phyloP scores from a whole-genome alignment of 2,113 vertebrate genomes.

The Notothenia coriiceps region DNA sequence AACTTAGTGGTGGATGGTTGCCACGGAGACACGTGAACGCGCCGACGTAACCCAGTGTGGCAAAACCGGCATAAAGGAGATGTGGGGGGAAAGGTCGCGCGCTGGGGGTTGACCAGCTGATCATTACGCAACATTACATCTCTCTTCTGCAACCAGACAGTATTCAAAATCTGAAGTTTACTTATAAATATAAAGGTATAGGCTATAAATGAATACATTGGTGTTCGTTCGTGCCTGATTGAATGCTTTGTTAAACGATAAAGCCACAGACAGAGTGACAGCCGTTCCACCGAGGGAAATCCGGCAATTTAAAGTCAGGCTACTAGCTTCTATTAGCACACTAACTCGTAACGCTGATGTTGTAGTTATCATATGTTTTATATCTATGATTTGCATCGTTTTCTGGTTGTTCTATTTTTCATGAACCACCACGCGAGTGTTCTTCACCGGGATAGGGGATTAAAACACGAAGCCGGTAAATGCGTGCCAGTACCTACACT shows the following conservation, averaged over 20 bases:
- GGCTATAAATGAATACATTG: too few relatives aligned
- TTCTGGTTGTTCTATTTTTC: not conserved
- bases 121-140: conserved; percentile 39
- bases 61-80: not conserved
- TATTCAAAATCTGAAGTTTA: not conserved
- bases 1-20: conserved; percentile 36
- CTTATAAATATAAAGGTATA: not conserved
- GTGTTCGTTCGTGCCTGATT: not conserved
- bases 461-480: not conserved
- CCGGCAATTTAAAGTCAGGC: not conserved
- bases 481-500: not conserved
- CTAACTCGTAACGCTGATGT: not conserved
- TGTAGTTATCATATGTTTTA: not conserved
- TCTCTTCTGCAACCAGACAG: not conserved
- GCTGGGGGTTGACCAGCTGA: not conserved
- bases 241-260: not conserved
- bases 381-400: not conserved
- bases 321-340: not conserved
- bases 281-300: not conserved
- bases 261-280: not conserved
- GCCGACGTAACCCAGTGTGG: conserved; percentile 43
- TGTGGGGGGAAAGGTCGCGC: conserved; percentile 75
- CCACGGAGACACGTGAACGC: conserved; percentile 48
- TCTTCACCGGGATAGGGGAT: not conserved
- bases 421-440: not conserved